Evolutionary conservation across 37 sponge, comb jelly and placozoan genomes (phyloP).

Genomic region (Theonella swinhoei): DNA sequence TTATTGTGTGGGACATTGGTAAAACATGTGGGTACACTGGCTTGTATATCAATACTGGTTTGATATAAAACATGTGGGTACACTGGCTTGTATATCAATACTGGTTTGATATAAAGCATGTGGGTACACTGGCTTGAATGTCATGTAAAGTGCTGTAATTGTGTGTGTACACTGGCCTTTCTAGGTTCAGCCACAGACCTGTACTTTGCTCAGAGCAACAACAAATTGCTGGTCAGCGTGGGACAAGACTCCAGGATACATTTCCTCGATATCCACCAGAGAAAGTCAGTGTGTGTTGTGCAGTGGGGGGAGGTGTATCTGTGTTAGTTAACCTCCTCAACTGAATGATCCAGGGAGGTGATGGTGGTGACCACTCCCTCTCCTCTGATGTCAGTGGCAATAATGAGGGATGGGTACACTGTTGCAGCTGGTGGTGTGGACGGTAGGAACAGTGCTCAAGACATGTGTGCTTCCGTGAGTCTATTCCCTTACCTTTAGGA

Average conservation of each 20-base stretch:
- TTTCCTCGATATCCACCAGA: conserved; percentile 69
- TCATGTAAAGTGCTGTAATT: no score
- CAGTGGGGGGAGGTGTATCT: background rate
- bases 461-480: no score
- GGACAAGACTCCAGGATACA: conserved; percentile 58
- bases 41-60: no score
- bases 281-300: conserved; percentile 58
- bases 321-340: background rate
- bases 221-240: conserved; percentile 69
- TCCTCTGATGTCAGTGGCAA: conserved; percentile 47
- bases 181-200: conserved; percentile 58
- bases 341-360: conserved; percentile 48
- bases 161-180: no score
- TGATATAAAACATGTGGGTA: no score
- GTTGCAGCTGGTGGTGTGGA: conserved; percentile 71
- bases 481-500: no score
- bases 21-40: no score
- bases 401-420: conserved; percentile 74
- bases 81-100: no score
- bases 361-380: conserved; percentile 45
- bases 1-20: no score
- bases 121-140: no score
- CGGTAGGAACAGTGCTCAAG: conserved; percentile 32
- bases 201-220: conserved; percentile 84
- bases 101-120: no score